Percentiles rank a stretch among this genome's conserved stretches.
Evolutionary conservation across 2,113 vertebrate species (phyloP).

Genomic region (Piliocolobus tephrosceles): DNA sequence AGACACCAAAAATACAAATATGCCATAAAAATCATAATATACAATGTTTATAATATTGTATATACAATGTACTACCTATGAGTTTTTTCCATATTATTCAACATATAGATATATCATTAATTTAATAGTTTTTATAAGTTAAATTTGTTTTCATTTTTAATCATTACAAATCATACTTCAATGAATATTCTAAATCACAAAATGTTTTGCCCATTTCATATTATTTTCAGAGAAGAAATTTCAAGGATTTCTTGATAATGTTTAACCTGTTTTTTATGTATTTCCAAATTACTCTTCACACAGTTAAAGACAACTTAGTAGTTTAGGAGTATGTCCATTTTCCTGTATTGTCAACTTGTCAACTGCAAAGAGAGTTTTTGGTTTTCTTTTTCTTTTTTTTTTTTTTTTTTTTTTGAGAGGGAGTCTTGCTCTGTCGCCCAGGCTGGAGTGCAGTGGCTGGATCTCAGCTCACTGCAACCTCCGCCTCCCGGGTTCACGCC

Average conservation of each 20-base stretch:
- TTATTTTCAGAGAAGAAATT: background rate
- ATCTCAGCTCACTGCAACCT: too few species aligned
- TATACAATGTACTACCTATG: background rate
- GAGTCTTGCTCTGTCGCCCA: too few species aligned
- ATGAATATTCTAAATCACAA: background rate
- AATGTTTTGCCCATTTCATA: background rate
- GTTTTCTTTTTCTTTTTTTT: too few species aligned
- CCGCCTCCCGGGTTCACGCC: too few species aligned
- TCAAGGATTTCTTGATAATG: background rate
- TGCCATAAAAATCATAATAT: background rate
- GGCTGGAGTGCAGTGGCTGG: too few species aligned
- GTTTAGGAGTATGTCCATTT: background rate
- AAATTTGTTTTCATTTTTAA: background rate
- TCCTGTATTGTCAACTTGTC: background rate
- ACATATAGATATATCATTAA: background rate
- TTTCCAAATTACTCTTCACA: background rate
- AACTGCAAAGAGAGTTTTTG: background rate
- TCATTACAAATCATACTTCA: background rate
- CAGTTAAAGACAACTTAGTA: background rate
- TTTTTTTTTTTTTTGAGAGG: too few species aligned
- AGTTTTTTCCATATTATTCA: background rate
- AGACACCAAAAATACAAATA: background rate
- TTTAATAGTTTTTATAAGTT: background rate
- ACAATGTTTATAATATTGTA: too few species aligned
- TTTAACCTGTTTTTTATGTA: background rate